These are phyloP conservation scores for Acromyrmex echinatior DNA, from an alignment of 1,140 invertebrate genomes.

Conservation along the genomic window DNA sequence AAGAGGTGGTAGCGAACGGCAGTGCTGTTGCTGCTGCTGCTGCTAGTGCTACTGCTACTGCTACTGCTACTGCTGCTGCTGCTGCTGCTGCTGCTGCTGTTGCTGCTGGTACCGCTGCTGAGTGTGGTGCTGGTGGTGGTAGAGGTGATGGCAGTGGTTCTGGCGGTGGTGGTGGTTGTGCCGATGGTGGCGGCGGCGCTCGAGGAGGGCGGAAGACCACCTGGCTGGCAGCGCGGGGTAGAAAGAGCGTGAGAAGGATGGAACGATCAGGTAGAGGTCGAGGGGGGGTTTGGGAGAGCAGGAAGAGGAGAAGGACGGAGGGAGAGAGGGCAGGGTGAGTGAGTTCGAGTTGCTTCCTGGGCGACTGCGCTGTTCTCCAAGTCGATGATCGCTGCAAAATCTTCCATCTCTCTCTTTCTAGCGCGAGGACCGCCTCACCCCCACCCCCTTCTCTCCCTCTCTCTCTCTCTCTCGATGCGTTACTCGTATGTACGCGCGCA, in stretches of 20 bases:
- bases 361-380: conserved; percentile 73
- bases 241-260: conserved; percentile 37
- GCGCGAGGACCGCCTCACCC: background rate
- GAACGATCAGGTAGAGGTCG: conserved; percentile 20
- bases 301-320: conserved; percentile 38
- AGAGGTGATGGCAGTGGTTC: conserved; percentile 39
- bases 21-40: conserved; percentile 49
- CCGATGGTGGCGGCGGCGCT: conserved; percentile 40
- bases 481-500: conserved; percentile 40
- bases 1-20: conserved; percentile 55
- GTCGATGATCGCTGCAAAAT: conserved; percentile 78
- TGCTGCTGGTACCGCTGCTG: conserved; percentile 33
- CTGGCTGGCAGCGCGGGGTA: conserved; percentile 44
- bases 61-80: background rate
- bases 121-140: conserved; percentile 42
- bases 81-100: conserved; percentile 26
- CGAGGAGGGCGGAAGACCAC: conserved; percentile 24
- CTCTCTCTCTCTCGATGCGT: conserved; percentile 46
- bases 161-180: conserved; percentile 42
- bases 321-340: conserved; percentile 48
- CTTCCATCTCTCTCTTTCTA: conserved; percentile 70
- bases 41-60: conserved; percentile 41
- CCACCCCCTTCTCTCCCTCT: background rate
- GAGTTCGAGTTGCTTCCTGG: conserved; percentile 67
- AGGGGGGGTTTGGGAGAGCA: conserved; percentile 5